Evolutionary conservation across 2,888 invertebrate genomes (phyloP).

Genomic region (Ypsolopha sequella): DNA sequence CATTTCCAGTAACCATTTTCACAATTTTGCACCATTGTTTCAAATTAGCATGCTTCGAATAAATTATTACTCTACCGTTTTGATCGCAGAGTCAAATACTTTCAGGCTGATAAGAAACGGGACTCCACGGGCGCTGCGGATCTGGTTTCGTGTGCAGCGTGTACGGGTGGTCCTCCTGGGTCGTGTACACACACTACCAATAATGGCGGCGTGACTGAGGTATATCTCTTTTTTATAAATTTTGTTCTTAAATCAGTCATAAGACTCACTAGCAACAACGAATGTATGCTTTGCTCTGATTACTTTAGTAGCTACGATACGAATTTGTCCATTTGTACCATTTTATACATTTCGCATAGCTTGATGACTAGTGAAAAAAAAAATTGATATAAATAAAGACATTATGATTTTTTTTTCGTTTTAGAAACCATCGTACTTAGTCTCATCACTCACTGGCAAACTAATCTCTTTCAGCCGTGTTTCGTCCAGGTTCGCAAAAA

Average conservation of each 20-base stretch:
- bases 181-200: conserved; percentile 89
- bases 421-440: conserved; percentile 22
- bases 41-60: not conserved
- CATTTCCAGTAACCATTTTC: not conserved
- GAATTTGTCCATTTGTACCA: too few species aligned
- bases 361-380: too few species aligned
- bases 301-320: too few species aligned
- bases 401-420: conserved; percentile 7
- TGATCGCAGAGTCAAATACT: not conserved
- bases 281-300: too few species aligned
- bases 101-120: conserved; percentile 87
- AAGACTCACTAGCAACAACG: too few species aligned
- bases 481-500: conserved; percentile 91
- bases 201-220: conserved; percentile 90
- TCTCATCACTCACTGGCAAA: conserved; percentile 55
- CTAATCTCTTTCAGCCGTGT: conserved; percentile 74
- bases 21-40: not conserved
- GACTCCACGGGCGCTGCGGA: conserved; percentile 85
- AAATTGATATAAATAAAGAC: too few species aligned
- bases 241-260: conserved; percentile 3
- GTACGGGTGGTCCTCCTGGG: conserved; percentile 78
- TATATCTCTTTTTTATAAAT: conserved; percentile 38
- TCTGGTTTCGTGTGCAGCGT: conserved; percentile 86
- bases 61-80: not conserved
- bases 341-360: too few species aligned